Evolutionary conservation across 1,140 invertebrate species (phyloP).

Genomic region (Drosophila sp.): DNA sequence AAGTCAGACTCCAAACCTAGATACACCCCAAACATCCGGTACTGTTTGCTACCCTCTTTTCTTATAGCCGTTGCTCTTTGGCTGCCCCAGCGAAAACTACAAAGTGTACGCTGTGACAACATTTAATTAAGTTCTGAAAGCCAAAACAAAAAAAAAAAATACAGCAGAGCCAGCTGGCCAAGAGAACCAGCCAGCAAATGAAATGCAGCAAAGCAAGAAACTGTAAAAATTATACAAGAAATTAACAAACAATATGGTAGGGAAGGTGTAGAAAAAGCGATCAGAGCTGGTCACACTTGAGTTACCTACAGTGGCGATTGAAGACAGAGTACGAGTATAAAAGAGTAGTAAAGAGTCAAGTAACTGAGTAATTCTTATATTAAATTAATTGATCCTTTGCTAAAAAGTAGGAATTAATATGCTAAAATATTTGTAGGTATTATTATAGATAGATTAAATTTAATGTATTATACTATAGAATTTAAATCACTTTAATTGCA

Average conservation of each 20-base stretch:
- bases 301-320: not conserved
- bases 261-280: not conserved
- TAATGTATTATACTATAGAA: too few species aligned
- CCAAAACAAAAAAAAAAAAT: slow-evolving; percentile 66
- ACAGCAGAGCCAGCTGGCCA: slow-evolving; percentile 49
- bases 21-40: not conserved
- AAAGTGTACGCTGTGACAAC: slow-evolving; percentile 77
- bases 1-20: not conserved
- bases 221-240: slow-evolving; percentile 75
- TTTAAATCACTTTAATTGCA: too few species aligned
- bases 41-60: too few species aligned
- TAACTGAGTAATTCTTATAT: too few species aligned
- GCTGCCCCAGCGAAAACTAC: slow-evolving; percentile 47
- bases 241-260: slow-evolving; percentile 59
- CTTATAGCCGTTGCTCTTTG: slow-evolving; percentile 21
- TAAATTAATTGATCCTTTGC: too few species aligned
- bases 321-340: too few species aligned
- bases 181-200: slow-evolving; percentile 37
- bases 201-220: slow-evolving; percentile 49
- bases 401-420: too few species aligned
- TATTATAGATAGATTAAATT: too few species aligned
- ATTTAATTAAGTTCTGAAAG: slow-evolving; percentile 79
- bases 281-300: not conserved
- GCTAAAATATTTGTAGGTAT: too few species aligned
- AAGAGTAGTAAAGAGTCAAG: not conserved